Base-by-base conservation (phyloP, 2,888 invertebrate genomes). In the Spodoptera exigua region DNA sequence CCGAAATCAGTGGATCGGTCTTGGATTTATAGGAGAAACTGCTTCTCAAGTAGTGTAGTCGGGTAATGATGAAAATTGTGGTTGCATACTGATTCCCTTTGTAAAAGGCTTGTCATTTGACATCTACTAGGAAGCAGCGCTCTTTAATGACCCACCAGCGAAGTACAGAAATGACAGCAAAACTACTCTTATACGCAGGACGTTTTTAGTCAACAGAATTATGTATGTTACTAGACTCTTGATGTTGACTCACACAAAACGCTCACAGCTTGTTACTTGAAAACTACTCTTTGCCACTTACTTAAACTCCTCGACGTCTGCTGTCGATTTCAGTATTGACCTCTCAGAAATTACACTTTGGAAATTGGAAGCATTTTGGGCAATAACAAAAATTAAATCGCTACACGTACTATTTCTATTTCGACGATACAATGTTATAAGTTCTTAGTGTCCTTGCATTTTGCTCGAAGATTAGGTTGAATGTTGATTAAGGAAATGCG, bases 271-370 rank as follows among this genome's bases (percentile, higher is more conserved):
- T 55, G 41, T 74, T 13, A 45, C 76, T 78, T 78, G 37, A 0
- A 45, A 40, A 48, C 40, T 16, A 43, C 61, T 57, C 76, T 59
- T 66, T 66, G 62, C 67, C 70, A 62, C 70, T 73, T 70, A 73
- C 70, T 73, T 73, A 74, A 73, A 70, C 62, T 65, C 60, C 55
- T 63, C 67, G 72, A 72, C 74, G 75, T 73, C 65, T 65, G 75
- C 81, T 78, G 81, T 84, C 80, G 80, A 74, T 76, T 76, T 76
- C 72, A 70, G 75, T 80, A 78, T 73, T 74, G 76, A 81, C 77
- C 76, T 69, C 70, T 75, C 63, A 55, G 57, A 62, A 64, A 63
- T 69, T 52, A 70, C 59, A 60, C 61, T 67, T 70, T 32, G 39
- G 48, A n/a, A 61, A 67, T 57, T 56, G 67, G 53, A 59, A 58